Evolutionary conservation across 2,113 vertebrate genomes (phyloP), one percentile per base, ranked within the genome.

Genomic region (Brienomyrus longianalis): DNA sequence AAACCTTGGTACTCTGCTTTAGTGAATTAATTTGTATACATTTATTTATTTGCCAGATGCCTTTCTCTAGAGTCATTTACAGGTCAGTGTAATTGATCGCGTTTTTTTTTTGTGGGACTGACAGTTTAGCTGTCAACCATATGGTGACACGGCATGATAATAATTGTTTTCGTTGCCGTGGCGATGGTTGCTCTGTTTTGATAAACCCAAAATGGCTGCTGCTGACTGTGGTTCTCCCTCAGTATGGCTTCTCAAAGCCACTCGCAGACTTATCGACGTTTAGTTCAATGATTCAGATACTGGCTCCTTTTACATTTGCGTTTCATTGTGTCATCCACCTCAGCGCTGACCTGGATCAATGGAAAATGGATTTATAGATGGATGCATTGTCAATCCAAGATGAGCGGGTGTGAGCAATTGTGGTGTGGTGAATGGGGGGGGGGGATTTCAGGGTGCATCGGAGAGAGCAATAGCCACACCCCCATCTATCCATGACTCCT

Each of bases 1-100:
- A 43, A 43, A 43, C 35, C 74, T 80, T 1, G 35, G 17, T 80
- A 15, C 31, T 43, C 74, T 80, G 35, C 74, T 39, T 77, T 77
- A 77, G 43, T 43, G 1, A 80, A 80, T 80, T 80, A 39, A 80
- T 80, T 19, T 80, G 15, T 39, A 43, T 43, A 43, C 35, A 43
- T 80, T 80, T 80, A 80, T 80, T 80, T 80, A 80, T 80, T 80
- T 80, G 35, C 35, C 35, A 80, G 74, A 80, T 80, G 74, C 74
- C 62, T 70, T 31, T 31, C 62, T 31, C 62, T 27, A 70, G 27
- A 19, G 74, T 80, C 74, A 80, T 39, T 80, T 80, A 43, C 74
- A 80, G 74, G 74, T 80, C 74, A 80, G 74, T 80, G 74, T 80
- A 43, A 80, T 80, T 80, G 31, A 80, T 80, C 10, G 9, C 2